phyloP scores from a whole-genome alignment of 2,113 vertebrate genomes.

The Phalacrocorax brasilianus region DNA sequence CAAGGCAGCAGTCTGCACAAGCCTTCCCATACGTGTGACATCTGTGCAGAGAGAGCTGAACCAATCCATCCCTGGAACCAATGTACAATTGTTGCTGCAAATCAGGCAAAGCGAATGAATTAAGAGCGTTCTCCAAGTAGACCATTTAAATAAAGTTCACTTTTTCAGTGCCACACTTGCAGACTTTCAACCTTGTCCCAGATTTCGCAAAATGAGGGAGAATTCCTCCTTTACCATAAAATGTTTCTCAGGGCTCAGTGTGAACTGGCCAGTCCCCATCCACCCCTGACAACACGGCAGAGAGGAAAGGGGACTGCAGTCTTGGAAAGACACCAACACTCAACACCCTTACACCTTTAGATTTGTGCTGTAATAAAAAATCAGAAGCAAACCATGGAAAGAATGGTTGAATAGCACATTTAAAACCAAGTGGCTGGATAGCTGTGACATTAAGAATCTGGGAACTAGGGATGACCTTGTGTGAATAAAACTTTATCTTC shows the following conservation, averaged over 20 bases:
- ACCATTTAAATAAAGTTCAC: neutral
- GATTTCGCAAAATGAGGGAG: neutral
- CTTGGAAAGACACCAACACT: constrained; percentile 2
- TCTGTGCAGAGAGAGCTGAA: constrained; percentile 92
- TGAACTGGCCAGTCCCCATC: neutral
- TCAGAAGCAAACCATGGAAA: neutral
- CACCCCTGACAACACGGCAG: neutral
- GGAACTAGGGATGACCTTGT: neutral
- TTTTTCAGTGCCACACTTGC: neutral
- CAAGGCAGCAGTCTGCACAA: constrained; percentile 96
- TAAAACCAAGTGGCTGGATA: neutral
- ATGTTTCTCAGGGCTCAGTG: neutral
- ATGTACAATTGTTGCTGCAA: constrained; percentile 95
- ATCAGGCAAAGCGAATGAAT: constrained; percentile 70
- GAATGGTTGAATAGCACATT: neutral
- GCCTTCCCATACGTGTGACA: constrained; percentile 94
- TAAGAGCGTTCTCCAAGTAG: constrained; percentile 33
- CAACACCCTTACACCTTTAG: neutral
- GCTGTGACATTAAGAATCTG: neutral
- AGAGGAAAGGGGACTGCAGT: neutral
- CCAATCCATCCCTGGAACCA: constrained; percentile 87
- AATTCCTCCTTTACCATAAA: neutral
- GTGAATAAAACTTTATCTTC: neutral
- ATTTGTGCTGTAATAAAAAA: neutral
- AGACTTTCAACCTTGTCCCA: constrained; percentile 3